Evolutionary conservation across 2,888 invertebrate species (phyloP).

Genomic region (Drosophila buzzatii): DNA sequence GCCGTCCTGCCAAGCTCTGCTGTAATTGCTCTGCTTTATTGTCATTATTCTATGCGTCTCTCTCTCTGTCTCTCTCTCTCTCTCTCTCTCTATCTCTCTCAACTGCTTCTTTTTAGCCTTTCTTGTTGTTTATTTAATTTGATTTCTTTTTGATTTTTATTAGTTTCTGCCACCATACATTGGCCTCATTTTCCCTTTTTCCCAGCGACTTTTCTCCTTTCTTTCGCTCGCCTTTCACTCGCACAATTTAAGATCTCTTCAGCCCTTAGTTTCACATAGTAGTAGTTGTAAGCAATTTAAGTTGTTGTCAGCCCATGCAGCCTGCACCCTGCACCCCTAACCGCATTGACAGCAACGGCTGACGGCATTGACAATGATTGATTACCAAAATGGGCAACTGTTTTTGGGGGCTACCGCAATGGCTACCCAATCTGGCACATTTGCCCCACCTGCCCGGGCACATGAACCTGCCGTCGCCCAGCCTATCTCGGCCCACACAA

Average conservation of each 20-base stretch:
- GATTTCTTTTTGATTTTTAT: constrained; percentile 79
- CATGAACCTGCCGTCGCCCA: constrained; percentile 33
- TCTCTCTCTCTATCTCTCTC: constrained; percentile 11
- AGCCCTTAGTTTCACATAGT: constrained; percentile 16
- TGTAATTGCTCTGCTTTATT: constrained; percentile 71
- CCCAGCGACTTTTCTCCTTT: constrained; percentile 7
- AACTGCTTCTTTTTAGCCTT: constrained; percentile 32
- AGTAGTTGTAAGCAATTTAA: constrained; percentile 57
- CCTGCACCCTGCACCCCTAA: constrained; percentile 43
- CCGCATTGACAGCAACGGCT: constrained; percentile 75
- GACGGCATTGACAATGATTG: constrained; percentile 83
- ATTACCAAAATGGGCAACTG: constrained; percentile 75
- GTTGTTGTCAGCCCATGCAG: constrained; percentile 41
- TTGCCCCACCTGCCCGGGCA: constrained; percentile 42
- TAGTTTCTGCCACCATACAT: constrained; percentile 53
- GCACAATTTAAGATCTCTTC: constrained; percentile 6
- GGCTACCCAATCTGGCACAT: constrained; percentile 38
- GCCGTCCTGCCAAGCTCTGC: constrained; percentile 30
- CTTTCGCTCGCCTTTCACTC: background rate
- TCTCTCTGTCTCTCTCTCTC: no score
- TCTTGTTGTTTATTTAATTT: constrained; percentile 74
- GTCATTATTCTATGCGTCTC: constrained; percentile 30
- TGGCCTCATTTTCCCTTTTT: constrained; percentile 59
- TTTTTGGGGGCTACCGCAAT: constrained; percentile 54
- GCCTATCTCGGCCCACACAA: constrained; percentile 37